These are phyloP conservation scores for Scomber colias DNA, from an alignment of 2,113 vertebrate genomes.

Conservation along the genomic window DNA sequence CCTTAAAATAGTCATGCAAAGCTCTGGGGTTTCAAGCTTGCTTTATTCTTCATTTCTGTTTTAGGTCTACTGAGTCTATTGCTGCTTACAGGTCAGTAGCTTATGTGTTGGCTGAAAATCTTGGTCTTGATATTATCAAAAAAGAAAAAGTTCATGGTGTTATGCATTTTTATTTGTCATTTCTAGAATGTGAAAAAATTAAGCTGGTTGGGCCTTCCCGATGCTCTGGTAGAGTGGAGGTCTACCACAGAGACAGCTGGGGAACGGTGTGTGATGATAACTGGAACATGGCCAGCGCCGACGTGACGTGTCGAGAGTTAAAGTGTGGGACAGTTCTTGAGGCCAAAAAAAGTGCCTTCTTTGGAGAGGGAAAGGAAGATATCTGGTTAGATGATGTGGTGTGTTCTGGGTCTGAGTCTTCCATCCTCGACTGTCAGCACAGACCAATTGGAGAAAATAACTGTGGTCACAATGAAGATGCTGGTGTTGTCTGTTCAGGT, in stretches of 20 bases:
- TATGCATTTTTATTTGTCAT: background rate
- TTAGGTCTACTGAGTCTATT: constrained; percentile 66
- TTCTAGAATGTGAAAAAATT: constrained; percentile 62
- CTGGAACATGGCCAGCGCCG: constrained; percentile 66
- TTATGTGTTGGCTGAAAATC: background rate
- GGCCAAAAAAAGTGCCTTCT: constrained; percentile 44
- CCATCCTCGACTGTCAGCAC: constrained; percentile 61
- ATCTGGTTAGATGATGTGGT: constrained; percentile 78
- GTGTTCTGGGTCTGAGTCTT: constrained; percentile 66
- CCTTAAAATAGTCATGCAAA: background rate
- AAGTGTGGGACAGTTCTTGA: constrained; percentile 65
- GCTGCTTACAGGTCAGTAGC: constrained; percentile 63
- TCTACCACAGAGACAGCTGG: constrained; percentile 56
- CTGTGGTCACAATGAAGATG: constrained; percentile 76
- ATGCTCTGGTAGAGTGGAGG: constrained; percentile 74
- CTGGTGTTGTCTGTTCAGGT: constrained; percentile 75
- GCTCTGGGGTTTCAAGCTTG: background rate
- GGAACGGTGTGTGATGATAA: constrained; percentile 76
- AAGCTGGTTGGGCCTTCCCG: constrained; percentile 57
- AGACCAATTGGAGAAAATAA: constrained; percentile 33
- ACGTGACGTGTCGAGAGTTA: constrained; percentile 68
- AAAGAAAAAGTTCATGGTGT: background rate
- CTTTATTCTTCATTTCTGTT: constrained; percentile 12
- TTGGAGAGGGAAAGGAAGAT: constrained; percentile 59
- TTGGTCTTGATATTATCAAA: background rate